phyloP scores from a whole-genome alignment of 2,113 vertebrate genomes.

The Diadophis punctatus region DNA sequence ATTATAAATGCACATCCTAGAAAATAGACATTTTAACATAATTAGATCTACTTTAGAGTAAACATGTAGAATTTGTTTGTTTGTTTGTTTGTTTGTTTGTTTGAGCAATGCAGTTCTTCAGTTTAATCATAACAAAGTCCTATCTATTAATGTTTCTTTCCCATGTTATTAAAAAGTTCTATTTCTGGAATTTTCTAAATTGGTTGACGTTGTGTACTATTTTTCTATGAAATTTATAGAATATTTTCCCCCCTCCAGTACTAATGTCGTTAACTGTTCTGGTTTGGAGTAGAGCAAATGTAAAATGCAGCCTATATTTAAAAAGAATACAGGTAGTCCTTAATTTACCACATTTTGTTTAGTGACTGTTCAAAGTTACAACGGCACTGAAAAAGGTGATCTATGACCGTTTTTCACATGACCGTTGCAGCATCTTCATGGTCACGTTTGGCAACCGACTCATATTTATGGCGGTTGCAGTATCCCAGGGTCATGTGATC shows the following conservation, averaged over 20 bases:
- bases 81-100: not conserved
- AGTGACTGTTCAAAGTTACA: not conserved
- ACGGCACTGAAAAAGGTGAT: not conserved
- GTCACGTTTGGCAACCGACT: not conserved
- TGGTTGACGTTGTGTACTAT: not conserved
- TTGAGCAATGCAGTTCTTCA: not conserved
- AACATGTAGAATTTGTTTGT: not conserved
- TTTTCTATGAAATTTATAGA: not conserved
- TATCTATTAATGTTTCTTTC: not conserved
- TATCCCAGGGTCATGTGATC: not conserved
- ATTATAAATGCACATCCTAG: not conserved
- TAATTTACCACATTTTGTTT: not conserved
- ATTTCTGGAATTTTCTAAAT: not conserved
- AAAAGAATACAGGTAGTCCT: not conserved
- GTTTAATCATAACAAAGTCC: not conserved
- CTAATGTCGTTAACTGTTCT: not conserved
- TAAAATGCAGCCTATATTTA: not conserved
- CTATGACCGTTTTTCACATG: not conserved
- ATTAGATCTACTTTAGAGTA: not conserved
- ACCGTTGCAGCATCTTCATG: not conserved
- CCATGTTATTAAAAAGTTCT: not conserved
- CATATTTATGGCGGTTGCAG: not conserved
- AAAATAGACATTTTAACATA: not conserved
- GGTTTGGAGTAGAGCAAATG: not conserved
- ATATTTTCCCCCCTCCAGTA: not conserved